Evolutionary conservation across 2,888 invertebrate species (phyloP).

Genomic region (Lasioglossum villosulum): DNA sequence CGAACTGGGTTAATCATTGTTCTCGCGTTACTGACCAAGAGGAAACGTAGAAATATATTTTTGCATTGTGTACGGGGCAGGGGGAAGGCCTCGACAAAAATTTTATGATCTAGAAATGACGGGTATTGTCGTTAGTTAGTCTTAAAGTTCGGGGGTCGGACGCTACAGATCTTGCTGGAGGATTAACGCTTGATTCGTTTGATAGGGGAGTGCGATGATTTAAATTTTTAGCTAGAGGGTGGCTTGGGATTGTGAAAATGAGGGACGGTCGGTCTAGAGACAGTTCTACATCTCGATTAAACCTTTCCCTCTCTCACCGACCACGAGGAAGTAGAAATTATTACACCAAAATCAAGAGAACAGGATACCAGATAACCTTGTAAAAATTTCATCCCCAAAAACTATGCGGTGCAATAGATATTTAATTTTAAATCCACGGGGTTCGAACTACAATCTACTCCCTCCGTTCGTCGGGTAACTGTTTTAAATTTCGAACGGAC

Average conservation of each 20-base stretch:
- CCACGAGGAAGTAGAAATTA: background rate
- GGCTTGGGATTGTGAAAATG: background rate
- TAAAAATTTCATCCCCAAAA: background rate
- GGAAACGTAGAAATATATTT: background rate
- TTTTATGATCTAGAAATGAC: background rate
- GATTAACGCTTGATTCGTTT: background rate
- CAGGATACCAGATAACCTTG: background rate
- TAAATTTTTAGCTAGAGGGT: background rate
- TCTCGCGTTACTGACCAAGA: constrained; percentile 10
- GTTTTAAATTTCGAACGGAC: background rate
- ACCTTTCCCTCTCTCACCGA: background rate
- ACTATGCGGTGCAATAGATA: background rate
- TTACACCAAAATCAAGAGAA: background rate
- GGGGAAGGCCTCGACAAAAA: background rate
- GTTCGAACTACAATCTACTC: background rate
- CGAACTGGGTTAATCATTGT: constrained; percentile 19
- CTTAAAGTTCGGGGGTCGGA: background rate
- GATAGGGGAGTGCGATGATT: background rate
- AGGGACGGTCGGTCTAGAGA: background rate
- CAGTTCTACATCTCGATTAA: background rate
- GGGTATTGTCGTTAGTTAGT: background rate
- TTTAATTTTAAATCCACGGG: background rate
- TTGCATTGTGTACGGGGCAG: background rate
- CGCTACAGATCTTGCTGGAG: background rate
- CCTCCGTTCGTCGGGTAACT: background rate